Evolutionary conservation across 2,888 invertebrate species (phyloP).

Genomic region (Macrophya alboannulata): DNA sequence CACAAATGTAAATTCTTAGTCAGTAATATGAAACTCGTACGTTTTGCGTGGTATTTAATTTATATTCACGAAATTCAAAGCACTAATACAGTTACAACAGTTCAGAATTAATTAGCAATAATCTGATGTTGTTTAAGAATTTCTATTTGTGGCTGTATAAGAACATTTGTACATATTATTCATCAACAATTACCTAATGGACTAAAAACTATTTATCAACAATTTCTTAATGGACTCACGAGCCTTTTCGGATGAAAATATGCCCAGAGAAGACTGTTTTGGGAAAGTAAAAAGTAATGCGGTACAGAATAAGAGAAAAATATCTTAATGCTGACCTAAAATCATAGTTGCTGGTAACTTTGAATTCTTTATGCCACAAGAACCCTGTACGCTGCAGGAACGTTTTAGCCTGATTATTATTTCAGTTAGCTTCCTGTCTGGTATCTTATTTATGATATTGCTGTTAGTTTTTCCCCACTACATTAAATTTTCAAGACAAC

Average conservation of each 20-base stretch:
- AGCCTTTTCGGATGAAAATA: neutral
- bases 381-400: conserved; percentile 24
- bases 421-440: conserved; percentile 45
- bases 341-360: conserved; percentile 47
- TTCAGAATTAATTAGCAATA: neutral
- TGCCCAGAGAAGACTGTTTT: conserved; percentile 13
- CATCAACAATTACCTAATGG: conserved; percentile 5
- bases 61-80: neutral
- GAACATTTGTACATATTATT: neutral
- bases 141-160: neutral
- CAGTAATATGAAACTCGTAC: neutral
- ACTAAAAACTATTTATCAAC: neutral
- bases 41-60: conserved; percentile 8
- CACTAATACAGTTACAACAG: neutral
- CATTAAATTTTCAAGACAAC: conserved; percentile 51
- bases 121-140: neutral
- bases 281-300: conserved; percentile 9
- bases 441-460: conserved; percentile 54
- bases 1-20: conserved; percentile 34
- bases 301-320: conserved; percentile 7
- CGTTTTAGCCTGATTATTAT: conserved; percentile 54
- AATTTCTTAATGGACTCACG: conserved; percentile 15
- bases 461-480: conserved; percentile 50
- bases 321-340: conserved; percentile 44
- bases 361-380: conserved; percentile 46